These are phyloP conservation scores for Pygoscelis adeliae DNA, from an alignment of 2,113 vertebrate species.

Conservation along the genomic window DNA sequence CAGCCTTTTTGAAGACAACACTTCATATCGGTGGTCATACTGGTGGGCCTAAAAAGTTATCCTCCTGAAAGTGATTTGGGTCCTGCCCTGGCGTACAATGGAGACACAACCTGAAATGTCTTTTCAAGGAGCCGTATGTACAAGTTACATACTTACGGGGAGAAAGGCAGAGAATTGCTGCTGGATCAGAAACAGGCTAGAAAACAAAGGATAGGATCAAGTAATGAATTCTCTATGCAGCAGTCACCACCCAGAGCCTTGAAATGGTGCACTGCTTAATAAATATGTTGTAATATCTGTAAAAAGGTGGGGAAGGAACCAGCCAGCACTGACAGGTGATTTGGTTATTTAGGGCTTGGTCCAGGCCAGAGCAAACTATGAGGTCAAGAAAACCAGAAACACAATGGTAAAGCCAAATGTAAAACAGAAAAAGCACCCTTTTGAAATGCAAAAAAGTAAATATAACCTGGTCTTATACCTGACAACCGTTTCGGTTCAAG, in stretches of 20 bases:
- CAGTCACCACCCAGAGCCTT: not conserved
- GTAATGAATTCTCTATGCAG: not conserved
- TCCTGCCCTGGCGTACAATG: fast-evolving
- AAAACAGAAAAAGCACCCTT: not conserved
- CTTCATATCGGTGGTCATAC: not conserved
- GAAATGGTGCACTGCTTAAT: not conserved
- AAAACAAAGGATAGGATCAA: not conserved
- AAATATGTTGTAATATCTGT: not conserved
- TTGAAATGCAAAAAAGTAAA: not conserved
- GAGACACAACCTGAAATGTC: not conserved
- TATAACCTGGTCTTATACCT: not conserved
- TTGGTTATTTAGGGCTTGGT: not conserved
- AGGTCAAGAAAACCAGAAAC: not conserved
- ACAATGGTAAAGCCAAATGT: not conserved
- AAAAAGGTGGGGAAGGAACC: not conserved
- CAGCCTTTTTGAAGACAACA: not conserved
- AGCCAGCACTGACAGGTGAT: not conserved
- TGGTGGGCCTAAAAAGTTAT: not conserved
- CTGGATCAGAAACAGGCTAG: not conserved
- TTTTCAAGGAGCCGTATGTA: not conserved
- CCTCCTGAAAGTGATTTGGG: not conserved
- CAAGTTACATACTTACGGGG: fast-evolving
- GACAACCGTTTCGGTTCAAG: not conserved
- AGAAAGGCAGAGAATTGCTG: not conserved
- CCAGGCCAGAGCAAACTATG: not conserved